Base-by-base conservation (phyloP, 2,113 vertebrate genomes). In the Gyps fulvus region DNA sequence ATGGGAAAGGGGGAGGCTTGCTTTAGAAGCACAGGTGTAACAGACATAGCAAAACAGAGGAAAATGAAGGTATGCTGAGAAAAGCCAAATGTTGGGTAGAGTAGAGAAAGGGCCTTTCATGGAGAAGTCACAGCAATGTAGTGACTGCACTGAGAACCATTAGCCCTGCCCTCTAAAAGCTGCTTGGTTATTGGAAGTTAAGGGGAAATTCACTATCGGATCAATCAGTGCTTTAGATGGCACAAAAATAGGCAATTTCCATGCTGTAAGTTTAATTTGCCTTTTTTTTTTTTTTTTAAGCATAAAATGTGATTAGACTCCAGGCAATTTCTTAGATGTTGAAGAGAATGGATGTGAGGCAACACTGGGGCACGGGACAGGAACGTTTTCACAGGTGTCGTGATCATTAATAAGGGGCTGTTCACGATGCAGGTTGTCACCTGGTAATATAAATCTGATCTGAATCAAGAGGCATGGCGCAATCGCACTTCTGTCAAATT, bases 401-500 rank as follows among this genome's bases (percentile, higher is more conserved):
- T 63, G 42, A 43, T 79, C 61, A 40, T 84, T 89, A 78, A 42
- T 34, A 82, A 59, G 69, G n/a, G 52, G 23, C 55, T 84, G 50
- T 34, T 89, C 65, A 8, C 2, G 13, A 12, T 57, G 38, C 55
- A 70, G 69, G 72, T 67, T 73, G 59, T 95, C 89, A 71, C 81
- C 69, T 84, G 50, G 59, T 63, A n/a, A 67, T 57, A 87, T 43
- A 63, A 85, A 91, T 82, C 67, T 82, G 83, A 55, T 82, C 43
- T 85, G 89, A 94, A 91, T 91, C 47, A 47, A 91, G 81, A 91
- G 8, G 1, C 81, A 45, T 34, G 29, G 70, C 1, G 2, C 89
- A 84, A 82, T 82, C 81, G 69, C 91, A 79, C 78, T 91, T 83
- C 91, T 93, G 91, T 93, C 94, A 95, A 86, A 95, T 91, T 95